Evolutionary conservation across 30 jellyfish, hydroid and myxozoan genomes (phyloP), one percentile per base, ranked within the genome.

Genomic region (Chironex yamaguchii): DNA sequence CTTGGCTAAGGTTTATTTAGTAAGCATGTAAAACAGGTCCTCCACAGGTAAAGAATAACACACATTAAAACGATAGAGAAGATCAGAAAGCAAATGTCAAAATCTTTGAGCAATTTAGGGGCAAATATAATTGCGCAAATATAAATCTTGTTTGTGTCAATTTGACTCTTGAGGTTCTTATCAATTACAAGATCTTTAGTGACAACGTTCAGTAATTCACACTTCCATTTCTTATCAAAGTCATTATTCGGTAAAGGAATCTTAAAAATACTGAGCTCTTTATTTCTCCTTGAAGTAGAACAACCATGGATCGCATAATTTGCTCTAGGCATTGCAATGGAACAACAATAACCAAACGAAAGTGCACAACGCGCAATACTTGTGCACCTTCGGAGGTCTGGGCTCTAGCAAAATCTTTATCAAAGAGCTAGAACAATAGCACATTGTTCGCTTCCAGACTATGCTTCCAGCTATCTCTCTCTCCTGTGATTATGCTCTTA

Each of bases 391-490:
- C 62, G 77, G 88, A 76, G 62, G 88, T 76, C 88, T 53, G 79
- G 88, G 88, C 62, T 20, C 78, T 27, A 49, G 78, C 33, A 76
- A 76, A 76, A 49, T 76, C 79, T 49, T 76, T 76, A 49, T 33
- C 88, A 76, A 76, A 76, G 77, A 76, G 79, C 70, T 76, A 49
- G 36, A 49, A 76, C 88, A 76, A 76, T 49, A 30, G 88, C 79
- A 77, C 62, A 52, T 76, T 52, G 89, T 76, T 76, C 77, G 89
- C 78, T 76, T 76, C 89, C 89, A 52, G 89, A 76, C 89, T 76
- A 76, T 51, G 34, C n/a, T n/a, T n/a, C n/a, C n/a, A n/a, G n/a
- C n/a, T n/a, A n/a, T n/a, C n/a, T n/a, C n/a, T n/a, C 84, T 4
- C 26, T 70, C 84, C 42, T 70, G 71, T 70, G 84, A 70, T 34